Percentiles rank a stretch among this genome's conserved stretches.
These are phyloP conservation scores for Hestina assimilis DNA, from an alignment of 1,140 invertebrate species.

Conservation along the genomic window DNA sequence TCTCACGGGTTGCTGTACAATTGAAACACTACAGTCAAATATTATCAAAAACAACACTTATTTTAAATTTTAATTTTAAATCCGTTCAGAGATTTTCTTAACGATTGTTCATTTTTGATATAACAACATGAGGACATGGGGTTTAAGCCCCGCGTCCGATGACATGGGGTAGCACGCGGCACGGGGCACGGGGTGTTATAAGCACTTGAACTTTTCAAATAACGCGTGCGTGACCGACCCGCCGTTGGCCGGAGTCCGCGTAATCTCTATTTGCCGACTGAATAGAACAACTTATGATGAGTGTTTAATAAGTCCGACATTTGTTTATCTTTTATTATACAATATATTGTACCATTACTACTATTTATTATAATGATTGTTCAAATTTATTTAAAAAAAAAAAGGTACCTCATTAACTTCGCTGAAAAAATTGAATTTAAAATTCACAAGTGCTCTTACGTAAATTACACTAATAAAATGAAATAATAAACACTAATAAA, in stretches of 20 bases:
- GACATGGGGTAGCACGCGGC: neutral
- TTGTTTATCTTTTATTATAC: slow-evolving; percentile 16
- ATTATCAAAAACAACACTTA: slow-evolving; percentile 40
- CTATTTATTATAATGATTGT: neutral
- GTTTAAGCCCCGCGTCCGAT: slow-evolving; percentile 7
- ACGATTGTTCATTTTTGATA: slow-evolving; percentile 59
- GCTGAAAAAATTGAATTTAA: no score
- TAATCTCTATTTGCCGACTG: slow-evolving; percentile 45
- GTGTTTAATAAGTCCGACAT: slow-evolving; percentile 39
- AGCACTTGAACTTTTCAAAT: slow-evolving; percentile 59
- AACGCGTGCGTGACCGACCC: slow-evolving; percentile 54
- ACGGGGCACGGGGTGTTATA: slow-evolving; percentile 28
- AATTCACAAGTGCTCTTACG: no score
- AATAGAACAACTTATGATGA: slow-evolving; percentile 44
- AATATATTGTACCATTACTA: neutral
- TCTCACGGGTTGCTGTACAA: slow-evolving; percentile 11
- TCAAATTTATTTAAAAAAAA: no score
- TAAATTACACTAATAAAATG: no score
- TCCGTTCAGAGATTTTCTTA: slow-evolving; percentile 31
- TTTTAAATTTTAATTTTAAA: slow-evolving; percentile 46
- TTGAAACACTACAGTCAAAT: slow-evolving; percentile 22
- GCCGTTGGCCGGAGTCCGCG: slow-evolving; percentile 30
- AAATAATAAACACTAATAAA: no score
- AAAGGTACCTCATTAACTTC: no score
- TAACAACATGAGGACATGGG: slow-evolving; percentile 57